Conservation (phyloP, 2,113 vertebrate species). For the Notothenia rossii region DNA sequence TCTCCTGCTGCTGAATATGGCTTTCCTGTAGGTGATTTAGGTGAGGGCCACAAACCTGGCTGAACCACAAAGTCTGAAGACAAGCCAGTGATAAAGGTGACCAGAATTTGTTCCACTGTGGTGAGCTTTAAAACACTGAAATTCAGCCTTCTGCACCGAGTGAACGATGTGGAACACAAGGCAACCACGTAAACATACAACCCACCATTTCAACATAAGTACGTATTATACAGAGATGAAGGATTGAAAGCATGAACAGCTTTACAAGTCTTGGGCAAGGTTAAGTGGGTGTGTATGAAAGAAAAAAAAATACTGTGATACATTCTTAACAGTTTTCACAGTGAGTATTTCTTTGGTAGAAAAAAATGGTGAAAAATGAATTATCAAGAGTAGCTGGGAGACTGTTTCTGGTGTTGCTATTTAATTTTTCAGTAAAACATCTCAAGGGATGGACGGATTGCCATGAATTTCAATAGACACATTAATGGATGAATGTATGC, state of each 20-base stretch:
- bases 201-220: conserved; percentile 23
- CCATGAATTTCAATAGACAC: not conserved
- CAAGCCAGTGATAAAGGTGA: conserved; percentile 12
- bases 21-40: conserved; percentile 46
- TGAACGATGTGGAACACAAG: conserved; percentile 6
- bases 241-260: conserved; percentile 3
- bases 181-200: conserved; percentile 40
- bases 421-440: not conserved
- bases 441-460: not conserved
- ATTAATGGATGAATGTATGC: not conserved
- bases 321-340: not conserved
- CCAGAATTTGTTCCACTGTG: conserved; percentile 10
- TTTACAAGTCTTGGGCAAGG: not conserved
- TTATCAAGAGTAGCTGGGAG: not conserved
- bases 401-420: not conserved
- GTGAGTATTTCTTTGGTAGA: not conserved
- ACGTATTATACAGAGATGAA: not conserved
- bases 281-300: not conserved
- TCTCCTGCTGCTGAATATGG: conserved; percentile 57
- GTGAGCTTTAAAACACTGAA: not conserved
- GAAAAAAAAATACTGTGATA: not conserved
- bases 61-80: conserved; percentile 32
- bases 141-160: not conserved
- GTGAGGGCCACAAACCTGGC: conserved; percentile 53
- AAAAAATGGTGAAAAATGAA: not conserved